Percentiles rank a stretch among this genome's conserved stretches.
These are phyloP conservation scores for Thymelicus acteon DNA, from an alignment of 2,888 invertebrate species.

Conservation along the genomic window DNA sequence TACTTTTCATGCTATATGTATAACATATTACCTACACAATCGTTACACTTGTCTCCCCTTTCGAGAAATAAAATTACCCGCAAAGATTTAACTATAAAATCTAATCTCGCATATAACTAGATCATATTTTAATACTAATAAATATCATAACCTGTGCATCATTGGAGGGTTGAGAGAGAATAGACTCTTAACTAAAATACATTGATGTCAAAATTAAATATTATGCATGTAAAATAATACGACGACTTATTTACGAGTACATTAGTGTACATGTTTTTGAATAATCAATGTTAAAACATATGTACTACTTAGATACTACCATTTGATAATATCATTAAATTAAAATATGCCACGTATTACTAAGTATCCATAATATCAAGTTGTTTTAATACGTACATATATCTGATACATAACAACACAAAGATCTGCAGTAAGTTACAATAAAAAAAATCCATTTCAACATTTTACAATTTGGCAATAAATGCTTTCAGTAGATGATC, in stretches of 20 bases:
- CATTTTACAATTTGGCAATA: slow-evolving; percentile 48
- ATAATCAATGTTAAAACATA: slow-evolving; percentile 1
- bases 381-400: neutral
- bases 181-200: slow-evolving; percentile 38
- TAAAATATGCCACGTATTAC: neutral
- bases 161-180: slow-evolving; percentile 54
- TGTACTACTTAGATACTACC: neutral
- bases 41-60: slow-evolving; percentile 69
- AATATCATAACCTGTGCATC: slow-evolving; percentile 53
- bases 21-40: slow-evolving; percentile 67
- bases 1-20: slow-evolving; percentile 59
- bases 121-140: slow-evolving; percentile 62
- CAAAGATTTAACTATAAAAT: slow-evolving; percentile 77
- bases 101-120: slow-evolving; percentile 71
- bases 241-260: slow-evolving; percentile 1
- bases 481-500: slow-evolving; percentile 45
- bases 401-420: slow-evolving; percentile 7
- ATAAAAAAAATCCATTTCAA: slow-evolving; percentile 27
- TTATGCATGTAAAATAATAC: slow-evolving; percentile 25
- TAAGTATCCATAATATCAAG: neutral
- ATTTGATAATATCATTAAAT: neutral
- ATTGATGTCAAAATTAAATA: slow-evolving; percentile 42
- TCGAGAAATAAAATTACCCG: slow-evolving; percentile 69
- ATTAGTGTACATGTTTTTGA: neutral
- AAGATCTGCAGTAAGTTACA: slow-evolving; percentile 3